Evolutionary conservation across 2,113 vertebrate species (phyloP).

Genomic region (Oenanthe melanoleuca): DNA sequence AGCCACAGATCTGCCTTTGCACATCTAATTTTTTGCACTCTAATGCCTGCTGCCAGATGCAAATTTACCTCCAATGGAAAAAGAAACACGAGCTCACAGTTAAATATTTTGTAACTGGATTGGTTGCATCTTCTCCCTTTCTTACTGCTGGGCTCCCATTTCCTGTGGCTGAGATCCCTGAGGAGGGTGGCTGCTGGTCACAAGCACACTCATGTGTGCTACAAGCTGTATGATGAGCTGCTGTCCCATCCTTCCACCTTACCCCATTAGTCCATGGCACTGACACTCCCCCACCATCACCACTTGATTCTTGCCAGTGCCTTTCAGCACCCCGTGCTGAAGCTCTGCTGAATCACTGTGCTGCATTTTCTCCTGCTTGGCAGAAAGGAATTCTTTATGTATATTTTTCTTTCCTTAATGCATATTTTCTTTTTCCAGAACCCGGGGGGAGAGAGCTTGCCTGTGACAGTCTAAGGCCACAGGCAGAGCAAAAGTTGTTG

Average conservation of each 20-base stretch:
- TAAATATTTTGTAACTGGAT: not conserved
- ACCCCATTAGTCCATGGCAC: not conserved
- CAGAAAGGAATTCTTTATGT: not conserved
- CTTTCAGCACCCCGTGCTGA: not conserved
- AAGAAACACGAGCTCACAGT: not conserved
- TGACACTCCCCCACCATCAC: not conserved
- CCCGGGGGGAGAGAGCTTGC: not conserved
- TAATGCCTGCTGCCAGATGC: not conserved
- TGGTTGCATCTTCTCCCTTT: not conserved
- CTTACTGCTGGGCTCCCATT: not conserved
- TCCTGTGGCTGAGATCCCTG: not conserved
- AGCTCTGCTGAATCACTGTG: not conserved
- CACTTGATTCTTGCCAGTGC: not conserved
- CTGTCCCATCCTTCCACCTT: not conserved
- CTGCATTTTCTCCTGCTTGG: fast-evolving
- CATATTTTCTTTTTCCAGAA: not conserved
- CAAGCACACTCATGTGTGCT: fast-evolving
- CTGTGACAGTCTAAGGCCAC: not conserved
- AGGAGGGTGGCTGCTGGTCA: not conserved
- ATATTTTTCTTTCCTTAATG: not conserved
- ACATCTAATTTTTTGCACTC: too few relatives aligned
- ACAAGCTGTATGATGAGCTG: fast-evolving
- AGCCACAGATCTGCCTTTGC: not conserved
- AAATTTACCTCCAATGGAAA: not conserved
- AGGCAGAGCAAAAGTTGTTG: not conserved